Base-by-base conservation (phyloP, 2,797 vertebrate species). In the Hypotaenidia philippensis region DNA sequence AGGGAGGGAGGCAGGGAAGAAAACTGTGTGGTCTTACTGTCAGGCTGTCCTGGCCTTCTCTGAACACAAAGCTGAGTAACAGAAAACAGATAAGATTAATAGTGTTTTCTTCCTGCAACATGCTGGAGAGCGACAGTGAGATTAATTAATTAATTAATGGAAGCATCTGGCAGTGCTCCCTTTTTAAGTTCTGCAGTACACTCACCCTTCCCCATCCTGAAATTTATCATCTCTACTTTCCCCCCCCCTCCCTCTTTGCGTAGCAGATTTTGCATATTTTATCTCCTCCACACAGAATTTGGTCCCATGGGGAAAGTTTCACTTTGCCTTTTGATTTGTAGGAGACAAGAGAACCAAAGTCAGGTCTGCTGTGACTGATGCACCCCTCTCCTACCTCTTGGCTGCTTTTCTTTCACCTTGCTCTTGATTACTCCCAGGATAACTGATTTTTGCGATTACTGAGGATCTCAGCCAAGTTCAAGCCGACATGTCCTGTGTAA, bases 31-130 rank as follows among this genome's bases (percentile, higher is more conserved):
- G 97, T 97, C 97, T 96, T 88, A 96, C 96, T 96, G 96, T 98
- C 97, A 97, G 97, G 92, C 94, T 93, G 96, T 93, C 95, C 97
- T 96, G 95, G 97, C 90, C 98, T 97, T 94, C 88, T 79, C 87
- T 1, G 52, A 96, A 91, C 94, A 96, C 83, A 97, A 92, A 97
- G 96, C 91, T 53, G 19, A 97, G 94, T 7, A 96, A 97, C 96
- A 97, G 93, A 97, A 97, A 97, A 96, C 96, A 98, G 97, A 94
- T 75, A 97, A 98, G 97, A 98, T 97, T 98, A 97, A 98, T 98
- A 66, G 89, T 45, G 1, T 66, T 92, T 96, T 97, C 96, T 97
- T 93, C 94, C 82, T 81, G 94, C 93, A 96, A 82, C 94, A 95
- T 93, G 93, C 92, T 93, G 92, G 95, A 96, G 93, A 96, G 94